Evolutionary conservation across 2,113 vertebrate genomes (phyloP), one percentile per base, ranked within the genome.

Genomic region (Condylura cristata): DNA sequence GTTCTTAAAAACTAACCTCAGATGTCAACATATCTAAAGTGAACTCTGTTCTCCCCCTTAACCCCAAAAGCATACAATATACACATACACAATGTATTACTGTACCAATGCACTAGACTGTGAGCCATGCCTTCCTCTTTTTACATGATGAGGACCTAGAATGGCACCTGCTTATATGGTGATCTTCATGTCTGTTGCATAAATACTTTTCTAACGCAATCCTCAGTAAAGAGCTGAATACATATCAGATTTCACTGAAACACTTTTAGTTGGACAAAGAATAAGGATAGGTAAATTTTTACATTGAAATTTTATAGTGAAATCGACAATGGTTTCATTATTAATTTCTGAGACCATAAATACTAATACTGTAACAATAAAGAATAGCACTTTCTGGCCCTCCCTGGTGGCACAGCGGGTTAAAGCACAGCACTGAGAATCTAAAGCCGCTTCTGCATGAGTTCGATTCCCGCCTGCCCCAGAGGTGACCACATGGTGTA

Each of bases 1-100:
- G 86, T 66, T 89, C n/a, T 60, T 89, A 65, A 76, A 84, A 75
- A 84, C 24, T 87, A 37, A 89, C 85, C 12, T 60, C 30, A 89
- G 8, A 75, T 48, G 20, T 34, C 44, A 76, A 68, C 16, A 83
- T 11, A 12, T 61, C 87, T 39, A 70, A 72, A 84, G 60, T 13
- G 58, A 1, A 51, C 14, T 4, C 3, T 46, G 13, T 63, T 76
- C 39, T 88, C 30, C 39, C 39, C 9, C 60, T 93, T 48, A n/a
- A 3, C 34, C 63, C 32, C 63, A 65, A 16, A n/a, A n/a, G 60
- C 4, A 80, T 2, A 46, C 1, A 41, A n/a, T n/a, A n/a, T n/a
- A n/a, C n/a, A n/a, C n/a, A n/a, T n/a, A n/a, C n/a, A n/a, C n/a
- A n/a, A n/a, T n/a, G n/a, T n/a, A 24, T 2, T 53, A 58, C 65